Conservation (phyloP, 2,113 vertebrate genomes). For the Rhinoptilus africanus region DNA sequence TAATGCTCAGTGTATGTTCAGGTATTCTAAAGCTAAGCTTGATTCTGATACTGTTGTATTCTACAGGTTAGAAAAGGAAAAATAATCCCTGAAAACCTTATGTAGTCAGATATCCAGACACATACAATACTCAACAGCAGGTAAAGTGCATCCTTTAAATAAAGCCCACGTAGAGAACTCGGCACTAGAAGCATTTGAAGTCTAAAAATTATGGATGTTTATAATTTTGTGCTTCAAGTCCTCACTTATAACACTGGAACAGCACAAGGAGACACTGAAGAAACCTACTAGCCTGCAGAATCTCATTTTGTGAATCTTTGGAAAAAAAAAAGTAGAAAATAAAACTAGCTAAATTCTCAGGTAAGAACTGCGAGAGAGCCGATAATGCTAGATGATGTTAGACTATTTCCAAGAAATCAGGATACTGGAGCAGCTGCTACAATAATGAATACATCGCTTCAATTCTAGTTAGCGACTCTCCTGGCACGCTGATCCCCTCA, state of each 20-base stretch:
- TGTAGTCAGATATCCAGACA: background rate
- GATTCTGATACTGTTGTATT: background rate
- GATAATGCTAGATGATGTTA: background rate
- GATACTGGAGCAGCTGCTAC: background rate
- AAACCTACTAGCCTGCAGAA: background rate
- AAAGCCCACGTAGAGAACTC: background rate
- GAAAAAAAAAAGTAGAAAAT: background rate
- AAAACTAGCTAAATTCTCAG: background rate
- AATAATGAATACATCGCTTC: background rate
- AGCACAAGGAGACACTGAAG: background rate
- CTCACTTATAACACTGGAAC: background rate
- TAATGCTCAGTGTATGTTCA: background rate
- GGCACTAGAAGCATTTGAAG: background rate
- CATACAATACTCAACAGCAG: background rate
- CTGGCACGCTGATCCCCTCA: background rate
- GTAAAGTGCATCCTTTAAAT: background rate
- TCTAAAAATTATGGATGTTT: background rate
- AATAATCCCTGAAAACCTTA: background rate
- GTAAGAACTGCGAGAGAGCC: background rate
- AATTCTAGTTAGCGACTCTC: fast-evolving
- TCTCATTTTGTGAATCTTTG: background rate
- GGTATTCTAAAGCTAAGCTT: background rate
- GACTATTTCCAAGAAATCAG: background rate
- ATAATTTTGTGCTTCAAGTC: background rate
- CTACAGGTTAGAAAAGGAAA: background rate